These are phyloP conservation scores for Taurulus bubalis DNA, from an alignment of 2,113 vertebrate species.

Conservation along the genomic window DNA sequence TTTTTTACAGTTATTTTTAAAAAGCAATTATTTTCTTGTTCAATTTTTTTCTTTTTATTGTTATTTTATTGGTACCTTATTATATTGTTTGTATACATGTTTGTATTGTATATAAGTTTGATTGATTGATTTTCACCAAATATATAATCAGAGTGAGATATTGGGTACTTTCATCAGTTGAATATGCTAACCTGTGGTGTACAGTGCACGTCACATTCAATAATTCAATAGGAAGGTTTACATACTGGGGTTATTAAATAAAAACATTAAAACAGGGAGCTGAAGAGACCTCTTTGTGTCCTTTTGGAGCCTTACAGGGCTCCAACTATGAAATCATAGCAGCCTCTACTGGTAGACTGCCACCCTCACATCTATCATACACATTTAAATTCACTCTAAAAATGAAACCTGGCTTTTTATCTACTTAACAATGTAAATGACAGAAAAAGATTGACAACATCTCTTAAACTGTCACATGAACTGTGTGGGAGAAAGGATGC, in stretches of 20 bases:
- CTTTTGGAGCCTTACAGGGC: not conserved
- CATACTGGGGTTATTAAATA: not conserved
- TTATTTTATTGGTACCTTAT: not conserved
- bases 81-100: no score
- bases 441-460: not conserved
- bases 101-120: no score
- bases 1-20: not conserved
- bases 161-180: not conserved
- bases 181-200: not conserved
- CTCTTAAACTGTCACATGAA: not conserved
- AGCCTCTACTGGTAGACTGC: constrained; percentile 65
- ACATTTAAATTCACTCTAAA: not conserved
- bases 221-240: not conserved
- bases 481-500: not conserved
- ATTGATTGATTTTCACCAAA: not conserved
- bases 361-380: constrained; percentile 28
- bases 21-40: not conserved
- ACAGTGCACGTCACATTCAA: not conserved
- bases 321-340: constrained; percentile 44
- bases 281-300: not conserved
- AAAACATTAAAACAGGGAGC: not conserved
- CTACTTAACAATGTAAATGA: not conserved
- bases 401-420: not conserved
- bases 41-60: not conserved
- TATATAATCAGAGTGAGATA: not conserved